Conservation (phyloP, 2,113 vertebrate species). For the Speoplatyrhinus poulsoni region DNA sequence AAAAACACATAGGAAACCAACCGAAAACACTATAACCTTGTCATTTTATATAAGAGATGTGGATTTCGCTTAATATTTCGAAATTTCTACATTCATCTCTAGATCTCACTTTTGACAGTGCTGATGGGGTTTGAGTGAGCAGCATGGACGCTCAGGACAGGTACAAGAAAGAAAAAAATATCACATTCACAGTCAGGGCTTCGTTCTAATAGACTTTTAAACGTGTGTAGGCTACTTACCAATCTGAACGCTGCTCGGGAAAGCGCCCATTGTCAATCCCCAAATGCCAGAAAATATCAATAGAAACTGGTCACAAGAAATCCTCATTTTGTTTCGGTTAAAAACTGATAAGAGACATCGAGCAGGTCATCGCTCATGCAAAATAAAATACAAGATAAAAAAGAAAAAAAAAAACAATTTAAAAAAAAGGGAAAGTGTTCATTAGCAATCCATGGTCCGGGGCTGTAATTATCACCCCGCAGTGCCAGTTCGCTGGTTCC, state of each 20-base stretch:
- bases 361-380: conserved; percentile 67
- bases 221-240: conserved; percentile 76
- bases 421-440: conserved; percentile 22
- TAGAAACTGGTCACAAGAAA: conserved; percentile 88
- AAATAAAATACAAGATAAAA: conserved; percentile 42
- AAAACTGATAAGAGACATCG: conserved; percentile 86
- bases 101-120: conserved; percentile 6
- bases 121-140: not conserved
- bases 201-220: not conserved
- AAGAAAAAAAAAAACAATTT: not conserved
- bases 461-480: conserved; percentile 73
- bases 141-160: not conserved
- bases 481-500: conserved; percentile 73
- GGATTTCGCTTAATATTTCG: not conserved
- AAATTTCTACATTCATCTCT: not conserved
- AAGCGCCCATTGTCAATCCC: conserved; percentile 92
- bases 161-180: no score
- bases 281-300: conserved; percentile 91
- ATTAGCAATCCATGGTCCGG: conserved; percentile 77
- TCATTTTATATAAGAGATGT: not conserved
- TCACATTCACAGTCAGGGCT: not conserved
- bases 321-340: conserved; percentile 92
- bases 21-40: not conserved
- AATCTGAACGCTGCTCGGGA: conserved; percentile 98
- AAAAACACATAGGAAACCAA: conserved; percentile 19